Evolutionary conservation across 2,797 vertebrate genomes (phyloP).

Genomic region (Cirrhinus mrigala): DNA sequence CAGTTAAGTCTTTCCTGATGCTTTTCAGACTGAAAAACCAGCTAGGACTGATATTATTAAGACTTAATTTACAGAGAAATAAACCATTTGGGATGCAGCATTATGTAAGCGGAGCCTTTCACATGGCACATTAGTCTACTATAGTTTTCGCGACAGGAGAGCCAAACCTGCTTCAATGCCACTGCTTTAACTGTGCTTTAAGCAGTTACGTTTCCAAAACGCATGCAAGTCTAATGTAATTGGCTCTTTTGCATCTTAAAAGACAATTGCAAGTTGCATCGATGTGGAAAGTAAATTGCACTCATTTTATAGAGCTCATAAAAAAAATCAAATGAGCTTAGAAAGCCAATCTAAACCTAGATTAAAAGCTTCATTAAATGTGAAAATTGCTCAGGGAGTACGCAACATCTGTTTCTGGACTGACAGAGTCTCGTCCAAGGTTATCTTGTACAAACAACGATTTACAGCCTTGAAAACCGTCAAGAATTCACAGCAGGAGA

Average conservation of each 20-base stretch:
- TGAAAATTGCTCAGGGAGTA: slow-evolving; percentile 82
- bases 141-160: slow-evolving; percentile 4
- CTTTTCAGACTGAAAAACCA: background rate
- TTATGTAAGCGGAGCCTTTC: slow-evolving; percentile 3
- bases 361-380: slow-evolving; percentile 86
- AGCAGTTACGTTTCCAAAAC: slow-evolving; percentile 67
- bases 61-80: slow-evolving; percentile 10
- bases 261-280: slow-evolving; percentile 77
- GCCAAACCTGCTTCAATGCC: slow-evolving; percentile 46
- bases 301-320: slow-evolving; percentile 78
- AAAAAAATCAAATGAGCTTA: slow-evolving; percentile 71
- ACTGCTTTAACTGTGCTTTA: slow-evolving; percentile 67
- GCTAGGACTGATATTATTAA: slow-evolving; percentile 1
- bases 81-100: background rate
- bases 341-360: slow-evolving; percentile 78
- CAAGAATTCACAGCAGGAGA: slow-evolving; percentile 55
- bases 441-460: slow-evolving; percentile 77
- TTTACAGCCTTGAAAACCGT: slow-evolving; percentile 65
- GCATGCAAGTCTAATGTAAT: slow-evolving; percentile 73
- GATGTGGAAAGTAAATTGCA: slow-evolving; percentile 78
- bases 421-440: slow-evolving; percentile 77
- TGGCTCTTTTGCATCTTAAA: slow-evolving; percentile 65
- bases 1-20: background rate
- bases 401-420: slow-evolving; percentile 79
- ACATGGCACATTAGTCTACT: slow-evolving; percentile 22